phyloP scores from a whole-genome alignment of 1,140 invertebrate genomes.

The Hyles euphorbiae region DNA sequence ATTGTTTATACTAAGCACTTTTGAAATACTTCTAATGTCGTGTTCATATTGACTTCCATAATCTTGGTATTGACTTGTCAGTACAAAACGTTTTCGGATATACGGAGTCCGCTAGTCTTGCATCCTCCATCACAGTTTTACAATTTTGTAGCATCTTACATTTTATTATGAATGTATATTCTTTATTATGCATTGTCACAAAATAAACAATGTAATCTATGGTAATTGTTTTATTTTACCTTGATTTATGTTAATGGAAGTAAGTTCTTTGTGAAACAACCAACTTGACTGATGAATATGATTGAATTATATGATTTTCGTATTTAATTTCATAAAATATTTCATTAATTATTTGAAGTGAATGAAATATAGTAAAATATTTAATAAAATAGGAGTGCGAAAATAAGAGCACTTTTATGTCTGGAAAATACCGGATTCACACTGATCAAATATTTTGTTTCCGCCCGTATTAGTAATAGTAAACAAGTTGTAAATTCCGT shows the following conservation, averaged over 20 bases:
- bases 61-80: not conserved
- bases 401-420: no score
- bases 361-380: no score
- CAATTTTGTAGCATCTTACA: slow-evolving; percentile 60
- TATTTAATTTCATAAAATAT: no score
- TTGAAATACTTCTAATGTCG: slow-evolving; percentile 7
- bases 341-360: no score
- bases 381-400: no score
- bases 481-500: no score
- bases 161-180: slow-evolving; percentile 49
- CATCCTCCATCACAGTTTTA: slow-evolving; percentile 60
- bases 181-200: slow-evolving; percentile 64
- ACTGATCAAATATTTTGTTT: no score
- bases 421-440: no score
- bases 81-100: slow-evolving; percentile 1
- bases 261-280: no score
- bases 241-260: not conserved
- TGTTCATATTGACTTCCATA: slow-evolving; percentile 3
- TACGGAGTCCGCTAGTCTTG: slow-evolving; percentile 34
- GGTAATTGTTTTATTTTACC: slow-evolving; percentile 28
- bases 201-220: slow-evolving; percentile 67
- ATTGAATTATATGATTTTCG: no score
- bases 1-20: slow-evolving; percentile 27
- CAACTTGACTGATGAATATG: no score
- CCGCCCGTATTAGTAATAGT: no score